Conservation (phyloP, 2,113 vertebrate species). For the Formicarius rufipectus region DNA sequence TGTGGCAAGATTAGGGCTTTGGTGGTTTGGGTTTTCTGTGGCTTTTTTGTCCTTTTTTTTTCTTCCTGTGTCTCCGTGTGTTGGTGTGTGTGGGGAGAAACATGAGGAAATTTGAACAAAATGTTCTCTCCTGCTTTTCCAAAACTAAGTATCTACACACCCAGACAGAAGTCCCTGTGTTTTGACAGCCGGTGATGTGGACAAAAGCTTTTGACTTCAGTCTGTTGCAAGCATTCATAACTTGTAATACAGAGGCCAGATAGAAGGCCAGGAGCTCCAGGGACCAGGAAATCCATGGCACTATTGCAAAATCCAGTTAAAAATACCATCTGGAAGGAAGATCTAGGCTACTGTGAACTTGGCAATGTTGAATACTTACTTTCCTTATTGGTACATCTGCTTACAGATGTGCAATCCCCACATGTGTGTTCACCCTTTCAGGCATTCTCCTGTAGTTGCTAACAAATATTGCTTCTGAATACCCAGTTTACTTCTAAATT, state of each 20-base stretch:
- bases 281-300: not conserved
- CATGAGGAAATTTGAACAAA: slow-evolving; percentile 24
- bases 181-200: slow-evolving; percentile 13
- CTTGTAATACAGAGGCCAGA: not conserved
- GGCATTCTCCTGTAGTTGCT: not conserved
- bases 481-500: not conserved
- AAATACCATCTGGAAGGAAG: not conserved
- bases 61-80: not conserved
- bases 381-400: not conserved
- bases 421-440: fast-evolving
- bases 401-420: not conserved
- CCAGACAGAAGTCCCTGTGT: slow-evolving; percentile 38
- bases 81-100: not conserved
- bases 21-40: no score
- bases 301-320: slow-evolving; percentile 27
- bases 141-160: slow-evolving; percentile 19
- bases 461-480: not conserved
- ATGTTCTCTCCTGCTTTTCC: slow-evolving; percentile 38
- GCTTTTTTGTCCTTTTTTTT: no score
- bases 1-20: not conserved
- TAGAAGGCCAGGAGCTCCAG: not conserved
- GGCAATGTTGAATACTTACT: not conserved
- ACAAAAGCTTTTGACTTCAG: not conserved
- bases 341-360: not conserved
- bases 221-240: not conserved